These are phyloP conservation scores for Gymnodraco acuticeps DNA, from an alignment of 2,797 vertebrate genomes.

Conservation along the genomic window DNA sequence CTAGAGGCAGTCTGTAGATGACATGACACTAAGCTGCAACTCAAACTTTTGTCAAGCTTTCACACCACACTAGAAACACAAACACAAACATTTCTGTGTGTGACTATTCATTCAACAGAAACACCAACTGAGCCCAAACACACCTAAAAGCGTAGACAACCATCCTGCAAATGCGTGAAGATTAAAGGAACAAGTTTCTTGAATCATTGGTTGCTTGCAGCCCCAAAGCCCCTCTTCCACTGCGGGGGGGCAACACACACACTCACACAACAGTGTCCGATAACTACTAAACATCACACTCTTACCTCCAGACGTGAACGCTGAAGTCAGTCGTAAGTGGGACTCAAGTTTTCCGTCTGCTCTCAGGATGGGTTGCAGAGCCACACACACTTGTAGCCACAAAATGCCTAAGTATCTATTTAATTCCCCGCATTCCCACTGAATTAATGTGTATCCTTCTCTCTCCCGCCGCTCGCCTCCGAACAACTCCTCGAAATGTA, in stretches of 20 bases:
- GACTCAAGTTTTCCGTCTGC: constrained; percentile 26
- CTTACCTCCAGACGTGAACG: constrained; percentile 69
- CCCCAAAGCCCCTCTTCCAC: constrained; percentile 31
- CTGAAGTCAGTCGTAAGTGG: constrained; percentile 51
- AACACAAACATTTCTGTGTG: constrained; percentile 30
- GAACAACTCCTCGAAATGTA: constrained; percentile 43
- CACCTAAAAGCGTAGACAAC: constrained; percentile 24
- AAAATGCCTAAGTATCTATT: constrained; percentile 63
- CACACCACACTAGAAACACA: background rate
- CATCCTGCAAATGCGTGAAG: constrained; percentile 29
- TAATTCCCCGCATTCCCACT: constrained; percentile 75
- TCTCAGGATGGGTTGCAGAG: constrained; percentile 39
- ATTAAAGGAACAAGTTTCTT: constrained; percentile 36
- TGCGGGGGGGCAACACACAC: background rate
- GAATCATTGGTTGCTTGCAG: constrained; percentile 33
- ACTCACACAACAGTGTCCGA: background rate
- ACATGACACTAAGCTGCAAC: constrained; percentile 35
- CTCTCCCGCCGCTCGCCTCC: constrained; percentile 26
- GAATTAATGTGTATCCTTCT: constrained; percentile 46
- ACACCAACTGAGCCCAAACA: constrained; percentile 16
- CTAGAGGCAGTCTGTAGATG: background rate
- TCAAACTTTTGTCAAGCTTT: constrained; percentile 48
- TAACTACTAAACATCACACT: constrained; percentile 33
- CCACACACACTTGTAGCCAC: constrained; percentile 43
- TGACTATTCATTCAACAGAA: constrained; percentile 30